Percentiles rank a stretch among this genome's conserved stretches.
phyloP scores from a whole-genome alignment of 2,888 invertebrate species.

The Empis stercorea region DNA sequence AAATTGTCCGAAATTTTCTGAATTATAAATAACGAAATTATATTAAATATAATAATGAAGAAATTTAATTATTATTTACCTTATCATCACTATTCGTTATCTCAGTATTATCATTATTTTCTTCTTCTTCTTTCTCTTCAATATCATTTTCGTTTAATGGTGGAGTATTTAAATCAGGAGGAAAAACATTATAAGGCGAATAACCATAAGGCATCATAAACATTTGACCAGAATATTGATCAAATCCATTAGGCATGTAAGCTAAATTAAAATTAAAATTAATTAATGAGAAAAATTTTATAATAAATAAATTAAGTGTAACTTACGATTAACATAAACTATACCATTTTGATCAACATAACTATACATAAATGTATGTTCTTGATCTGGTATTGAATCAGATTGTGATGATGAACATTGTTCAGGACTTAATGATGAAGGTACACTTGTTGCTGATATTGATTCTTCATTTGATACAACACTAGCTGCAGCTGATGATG shows the following conservation, averaged over 20 bases:
- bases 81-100: neutral
- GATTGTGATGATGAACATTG: conserved; percentile 13
- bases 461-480: conserved; percentile 16
- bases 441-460: conserved; percentile 13
- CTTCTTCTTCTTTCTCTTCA: neutral
- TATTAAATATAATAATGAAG: no score
- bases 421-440: conserved; percentile 14
- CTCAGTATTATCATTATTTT: neutral
- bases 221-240: conserved; percentile 15
- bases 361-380: conserved; percentile 20
- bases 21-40: no score
- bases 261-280: conserved; percentile 6
- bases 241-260: conserved; percentile 14
- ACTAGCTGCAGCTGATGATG: conserved; percentile 15
- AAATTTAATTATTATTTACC: no score
- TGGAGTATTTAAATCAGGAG: conserved; percentile 11
- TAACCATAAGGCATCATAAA: conserved; percentile 17
- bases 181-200: conserved; percentile 14
- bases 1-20: neutral
- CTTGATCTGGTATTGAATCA: conserved; percentile 12
- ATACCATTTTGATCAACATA: conserved; percentile 40
- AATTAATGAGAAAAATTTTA: neutral
- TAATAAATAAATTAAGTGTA: neutral
- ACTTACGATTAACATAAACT: conserved; percentile 40
- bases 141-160: neutral